Base-by-base conservation (phyloP, 1,140 invertebrate genomes). In the Dendrolimus punctatus region DNA sequence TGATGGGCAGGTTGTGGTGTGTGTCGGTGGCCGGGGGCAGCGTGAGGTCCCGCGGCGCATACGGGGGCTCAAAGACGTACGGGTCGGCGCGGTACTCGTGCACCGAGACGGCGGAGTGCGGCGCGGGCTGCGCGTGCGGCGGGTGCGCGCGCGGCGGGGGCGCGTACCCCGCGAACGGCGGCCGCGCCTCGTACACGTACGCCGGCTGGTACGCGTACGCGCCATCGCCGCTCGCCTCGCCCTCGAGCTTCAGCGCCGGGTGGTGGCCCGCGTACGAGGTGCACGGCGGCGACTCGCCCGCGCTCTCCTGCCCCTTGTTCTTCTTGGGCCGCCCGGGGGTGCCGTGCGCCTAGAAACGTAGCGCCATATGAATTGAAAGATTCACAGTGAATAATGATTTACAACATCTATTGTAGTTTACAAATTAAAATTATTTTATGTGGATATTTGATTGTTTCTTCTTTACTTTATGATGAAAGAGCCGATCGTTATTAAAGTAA, bases 311-410 rank as follows among this genome's bases (percentile, higher is more conserved):
- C 4, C 60, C 70, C 52, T 85, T 87, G 63, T 80, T 80, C 60
- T 85, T 85, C 56, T 86, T 85, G n/a, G 80, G 78, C 46, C 82
- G 71, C 0, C 76, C 80, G 2, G 79, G 77, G 37, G 73, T 76
- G 4, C 75, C 76, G 46, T 81, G 76, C 8, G 78, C 73, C 73
- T 85, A 64, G n/a, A 10, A 39, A 51, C 36, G 23, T 23, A 23
- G 23, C 23, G 23, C 23, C 23, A 23, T 23, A 23, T 23, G 3
- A 23, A 23, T 23, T 23, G 23, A 2, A 23, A 23, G 23, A 23
- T 23, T 23, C 23, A 23, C 23, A 23, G 23, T 23, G 23, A 23
- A 23, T 23, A 23, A 23, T 23, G 23, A 23, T 23, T 23, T 23
- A 23, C 1, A 23, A 23, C 23, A 23, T 23, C 23, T 23, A 23